Evolutionary conservation across 2,888 invertebrate genomes (phyloP).

Genomic region (Drosophila setosimentum): DNA sequence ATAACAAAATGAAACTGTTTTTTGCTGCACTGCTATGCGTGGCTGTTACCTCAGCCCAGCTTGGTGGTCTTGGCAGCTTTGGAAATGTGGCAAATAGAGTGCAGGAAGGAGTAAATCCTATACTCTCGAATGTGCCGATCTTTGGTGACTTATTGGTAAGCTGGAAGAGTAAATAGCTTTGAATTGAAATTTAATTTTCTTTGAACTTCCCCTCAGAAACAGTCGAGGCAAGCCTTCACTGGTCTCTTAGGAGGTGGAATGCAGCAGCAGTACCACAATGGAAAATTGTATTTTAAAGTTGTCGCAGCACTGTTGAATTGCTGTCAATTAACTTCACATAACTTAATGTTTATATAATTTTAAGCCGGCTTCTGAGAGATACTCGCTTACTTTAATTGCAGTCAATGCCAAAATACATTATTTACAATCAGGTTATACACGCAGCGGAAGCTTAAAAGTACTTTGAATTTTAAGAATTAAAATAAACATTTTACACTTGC

Average conservation of each 20-base stretch:
- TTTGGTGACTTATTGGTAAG: not conserved
- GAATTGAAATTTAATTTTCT: not conserved
- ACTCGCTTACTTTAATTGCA: not conserved
- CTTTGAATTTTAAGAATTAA: not conserved
- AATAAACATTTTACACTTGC: constrained; percentile 1
- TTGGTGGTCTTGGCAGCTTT: not conserved
- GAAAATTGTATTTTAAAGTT: not conserved
- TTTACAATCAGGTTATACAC: not conserved
- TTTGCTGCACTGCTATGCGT: not conserved
- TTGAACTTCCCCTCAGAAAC: not conserved
- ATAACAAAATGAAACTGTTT: not conserved
- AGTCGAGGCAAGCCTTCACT: not conserved
- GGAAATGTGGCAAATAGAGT: not conserved
- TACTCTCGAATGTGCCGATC: not conserved
- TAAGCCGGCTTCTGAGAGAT: not conserved
- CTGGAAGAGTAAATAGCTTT: not conserved
- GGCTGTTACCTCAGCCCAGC: not conserved
- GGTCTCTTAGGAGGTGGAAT: not conserved
- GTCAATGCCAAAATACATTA: not conserved
- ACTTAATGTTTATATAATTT: not conserved
- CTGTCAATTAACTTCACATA: not conserved
- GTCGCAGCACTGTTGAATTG: no score
- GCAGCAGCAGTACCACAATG: not conserved
- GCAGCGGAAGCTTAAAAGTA: constrained; percentile 3
- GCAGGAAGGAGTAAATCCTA: not conserved